Base-by-base conservation (phyloP, 1,140 invertebrate genomes). In the Nasonia giraulti region DNA sequence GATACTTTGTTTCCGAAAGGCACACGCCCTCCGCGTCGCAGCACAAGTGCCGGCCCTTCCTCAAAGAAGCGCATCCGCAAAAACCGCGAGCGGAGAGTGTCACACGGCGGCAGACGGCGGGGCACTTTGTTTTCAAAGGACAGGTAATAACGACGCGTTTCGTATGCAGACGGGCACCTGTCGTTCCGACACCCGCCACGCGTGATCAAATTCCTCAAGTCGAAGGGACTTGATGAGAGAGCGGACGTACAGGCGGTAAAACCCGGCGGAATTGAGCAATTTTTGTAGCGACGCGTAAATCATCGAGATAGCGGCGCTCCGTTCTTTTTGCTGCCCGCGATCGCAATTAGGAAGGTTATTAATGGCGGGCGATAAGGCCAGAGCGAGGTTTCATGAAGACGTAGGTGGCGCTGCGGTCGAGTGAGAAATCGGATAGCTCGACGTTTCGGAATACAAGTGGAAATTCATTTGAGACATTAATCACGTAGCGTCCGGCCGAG, bases 121-220 rank as follows among this genome's bases (percentile, higher is more conserved):
- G 31, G 87, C 83, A 89, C 86, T 90, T 90, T 89, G 88, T 90
- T 90, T 89, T 86, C 86, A 87, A 88, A 87, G 88, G 89, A 90
- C 89, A 89, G 90, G 87, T 89, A 90, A 90, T 90, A 90, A 90
- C 89, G 87, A 88, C 76, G 83, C 86, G 87, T 87, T 90, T 90
- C 90, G 89, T 90, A 90, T 90, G 90, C 90, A 90, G 90, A 90
- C 89, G 82, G 73, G 87, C 89, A 87, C 84, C 84, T 88, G 85
- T 89, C 90, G 89, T 89, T 90, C 90, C 89, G 88, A 90, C 90
- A 89, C 89, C 88, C 88, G 87, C 80, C 86, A 90, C 88, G 87
- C 89, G 90, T 90, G 90, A 90, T 90, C 89, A 90, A 89, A 90
- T 90, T 89, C 88, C 87, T 85, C 85, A 88, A 87, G 86, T 86